These are phyloP conservation scores for Seriola quinqueradiata DNA, from an alignment of 2,113 vertebrate species.

Conservation along the genomic window DNA sequence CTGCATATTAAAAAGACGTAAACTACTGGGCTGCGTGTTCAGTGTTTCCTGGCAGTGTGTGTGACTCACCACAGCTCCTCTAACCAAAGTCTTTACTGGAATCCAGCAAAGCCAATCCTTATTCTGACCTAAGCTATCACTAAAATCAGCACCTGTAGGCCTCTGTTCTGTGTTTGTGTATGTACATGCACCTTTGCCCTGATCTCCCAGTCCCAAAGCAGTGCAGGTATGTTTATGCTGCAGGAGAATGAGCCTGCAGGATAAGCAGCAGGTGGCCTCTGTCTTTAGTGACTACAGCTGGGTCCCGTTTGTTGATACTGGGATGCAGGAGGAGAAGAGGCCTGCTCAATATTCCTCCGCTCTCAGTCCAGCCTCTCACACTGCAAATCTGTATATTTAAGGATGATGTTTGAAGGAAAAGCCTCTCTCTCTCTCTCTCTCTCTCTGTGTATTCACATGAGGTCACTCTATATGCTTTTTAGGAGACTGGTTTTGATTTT, in stretches of 20 bases:
- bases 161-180: slow-evolving; percentile 1
- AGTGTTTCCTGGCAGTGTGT: slow-evolving; percentile 58
- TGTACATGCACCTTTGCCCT: slow-evolving; percentile 22
- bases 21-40: slow-evolving; percentile 27
- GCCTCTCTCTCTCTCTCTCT: not conserved
- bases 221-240: slow-evolving; percentile 71
- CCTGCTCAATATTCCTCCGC: slow-evolving; percentile 9
- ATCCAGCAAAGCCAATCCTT: slow-evolving; percentile 42
- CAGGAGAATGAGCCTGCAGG: slow-evolving; percentile 69
- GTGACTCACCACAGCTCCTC: slow-evolving; percentile 54
- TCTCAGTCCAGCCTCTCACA: slow-evolving; percentile 17
- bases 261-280: slow-evolving; percentile 67
- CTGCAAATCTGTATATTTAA: slow-evolving; percentile 6
- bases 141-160: slow-evolving; percentile 54
- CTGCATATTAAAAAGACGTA: slow-evolving; percentile 35
- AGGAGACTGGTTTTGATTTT: not conserved
- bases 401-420: not conserved
- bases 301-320: slow-evolving; percentile 57
- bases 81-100: slow-evolving; percentile 58
- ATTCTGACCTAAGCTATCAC: slow-evolving; percentile 32
- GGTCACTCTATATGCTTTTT: not conserved
- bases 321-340: slow-evolving; percentile 34
- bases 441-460: too few relatives aligned
- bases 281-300: slow-evolving; percentile 60
- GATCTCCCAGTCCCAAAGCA: slow-evolving; percentile 27